These are phyloP conservation scores for Drosophila serrata DNA, from an alignment of 1,140 invertebrate species.

Conservation along the genomic window DNA sequence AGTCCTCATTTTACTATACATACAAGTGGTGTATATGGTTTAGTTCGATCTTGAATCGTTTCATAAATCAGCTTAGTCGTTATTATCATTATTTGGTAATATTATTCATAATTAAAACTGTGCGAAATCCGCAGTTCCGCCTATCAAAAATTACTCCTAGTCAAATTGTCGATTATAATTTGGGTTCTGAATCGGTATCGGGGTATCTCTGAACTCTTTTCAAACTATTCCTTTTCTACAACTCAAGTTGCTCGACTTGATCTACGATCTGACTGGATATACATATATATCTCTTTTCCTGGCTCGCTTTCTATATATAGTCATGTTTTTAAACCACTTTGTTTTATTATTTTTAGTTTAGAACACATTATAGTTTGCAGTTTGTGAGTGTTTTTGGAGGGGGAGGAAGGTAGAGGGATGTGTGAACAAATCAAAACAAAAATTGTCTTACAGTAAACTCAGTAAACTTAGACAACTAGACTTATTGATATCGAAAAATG, in stretches of 20 bases:
- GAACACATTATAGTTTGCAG: conserved; percentile 79
- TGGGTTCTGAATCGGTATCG: conserved; percentile 17
- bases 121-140: conserved; percentile 62
- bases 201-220: conserved; percentile 8
- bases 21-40: conserved; percentile 47
- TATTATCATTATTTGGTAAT: conserved; percentile 48
- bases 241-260: conserved; percentile 56
- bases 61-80: conserved; percentile 68
- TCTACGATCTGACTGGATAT: conserved; percentile 66
- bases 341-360: conserved; percentile 36
- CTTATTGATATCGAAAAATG: conserved; percentile 40
- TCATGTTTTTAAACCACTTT: conserved; percentile 72
- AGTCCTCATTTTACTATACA: conserved; percentile 42
- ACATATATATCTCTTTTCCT: conserved; percentile 40
- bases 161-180: conserved; percentile 43
- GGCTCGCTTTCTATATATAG: conserved; percentile 32
- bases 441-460: conserved; percentile 44
- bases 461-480: conserved; percentile 46
- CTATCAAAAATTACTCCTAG: conserved; percentile 73
- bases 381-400: conserved; percentile 31
- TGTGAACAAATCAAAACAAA: conserved; percentile 32
- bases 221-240: conserved; percentile 37
- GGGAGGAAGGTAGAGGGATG: not conserved
- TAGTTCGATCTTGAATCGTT: conserved; percentile 36
- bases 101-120: conserved; percentile 63